Conservation (phyloP, 2,113 vertebrate genomes). For the Thalassoma bifasciatum region DNA sequence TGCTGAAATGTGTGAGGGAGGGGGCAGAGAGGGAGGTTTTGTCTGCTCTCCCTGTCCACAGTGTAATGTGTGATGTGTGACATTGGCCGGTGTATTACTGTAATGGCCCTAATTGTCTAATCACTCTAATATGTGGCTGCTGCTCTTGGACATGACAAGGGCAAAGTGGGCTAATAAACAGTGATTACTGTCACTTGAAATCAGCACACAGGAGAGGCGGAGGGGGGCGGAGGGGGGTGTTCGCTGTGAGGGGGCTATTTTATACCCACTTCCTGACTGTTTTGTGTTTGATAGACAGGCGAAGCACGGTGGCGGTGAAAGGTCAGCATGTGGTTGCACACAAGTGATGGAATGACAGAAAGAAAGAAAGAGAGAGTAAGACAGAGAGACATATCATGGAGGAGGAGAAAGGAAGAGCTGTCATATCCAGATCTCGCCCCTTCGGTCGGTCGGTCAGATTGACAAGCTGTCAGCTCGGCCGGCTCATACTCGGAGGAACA, state of each 20-base stretch:
- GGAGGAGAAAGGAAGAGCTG: constrained; percentile 83
- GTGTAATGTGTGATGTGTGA: constrained; percentile 61
- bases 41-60: constrained; percentile 45
- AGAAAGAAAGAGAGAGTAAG: constrained; percentile 74
- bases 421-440: constrained; percentile 68
- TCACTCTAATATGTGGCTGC: constrained; percentile 72
- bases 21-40: constrained; percentile 41
- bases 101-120: constrained; percentile 80
- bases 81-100: constrained; percentile 66
- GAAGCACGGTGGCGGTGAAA: constrained; percentile 82
- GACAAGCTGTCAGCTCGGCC: constrained; percentile 73
- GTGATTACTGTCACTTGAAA: constrained; percentile 76
- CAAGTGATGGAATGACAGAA: constrained; percentile 78
- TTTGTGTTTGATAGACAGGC: constrained; percentile 78
- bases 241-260: constrained; percentile 56
- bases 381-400: neutral
- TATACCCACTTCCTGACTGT: constrained; percentile 37
- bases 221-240: constrained; percentile 24
- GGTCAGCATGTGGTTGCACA: constrained; percentile 80
- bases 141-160: constrained; percentile 68
- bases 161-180: constrained; percentile 75
- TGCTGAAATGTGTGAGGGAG: constrained; percentile 63
- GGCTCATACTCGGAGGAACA: constrained; percentile 55
- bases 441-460: constrained; percentile 68
- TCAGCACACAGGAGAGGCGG: constrained; percentile 52